A percentile compares a stretch with the other conserved stretches of the same genome.
phyloP scores from a whole-genome alignment of 2,113 vertebrate species.

The Micronycteris hirsuta region DNA sequence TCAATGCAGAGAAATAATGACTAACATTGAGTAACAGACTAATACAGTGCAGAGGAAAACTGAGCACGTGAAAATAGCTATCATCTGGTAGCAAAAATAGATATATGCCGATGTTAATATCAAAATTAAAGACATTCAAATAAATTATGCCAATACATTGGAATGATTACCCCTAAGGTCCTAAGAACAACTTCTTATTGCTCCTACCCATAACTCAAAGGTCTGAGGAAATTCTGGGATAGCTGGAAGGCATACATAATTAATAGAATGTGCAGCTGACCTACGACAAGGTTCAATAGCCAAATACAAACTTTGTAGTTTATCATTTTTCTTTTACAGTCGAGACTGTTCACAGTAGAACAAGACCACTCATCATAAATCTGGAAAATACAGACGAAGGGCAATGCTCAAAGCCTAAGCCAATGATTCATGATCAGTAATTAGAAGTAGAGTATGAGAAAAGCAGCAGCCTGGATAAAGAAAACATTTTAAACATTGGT shows the following conservation, averaged over 20 bases:
- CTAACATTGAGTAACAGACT: background rate
- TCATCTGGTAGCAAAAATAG: constrained; percentile 66
- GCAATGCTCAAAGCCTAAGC: background rate
- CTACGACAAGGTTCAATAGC: constrained; percentile 39
- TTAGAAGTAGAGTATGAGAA: constrained; percentile 1
- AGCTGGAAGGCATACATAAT: constrained; percentile 16
- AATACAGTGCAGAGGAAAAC: constrained; percentile 15
- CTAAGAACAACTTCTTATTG: constrained; percentile 58
- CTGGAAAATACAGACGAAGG: background rate
- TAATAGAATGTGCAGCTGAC: background rate
- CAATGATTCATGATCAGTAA: background rate
- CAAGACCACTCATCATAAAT: background rate
- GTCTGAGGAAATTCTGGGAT: constrained; percentile 29
- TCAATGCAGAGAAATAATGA: constrained; percentile 11
- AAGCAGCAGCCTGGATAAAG: background rate
- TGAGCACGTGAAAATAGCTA: constrained; percentile 47
- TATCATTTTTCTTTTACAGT: background rate
- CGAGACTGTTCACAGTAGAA: background rate
- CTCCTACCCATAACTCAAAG: constrained; percentile 65
- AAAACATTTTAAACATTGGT: background rate
- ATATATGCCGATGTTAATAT: constrained; percentile 51
- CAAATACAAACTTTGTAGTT: constrained; percentile 33
- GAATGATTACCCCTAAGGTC: constrained; percentile 28
- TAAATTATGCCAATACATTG: constrained; percentile 46
- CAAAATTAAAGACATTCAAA: constrained; percentile 61